Base-by-base conservation (phyloP, 2,888 invertebrate genomes). In the Agonopterix subpropinquella region DNA sequence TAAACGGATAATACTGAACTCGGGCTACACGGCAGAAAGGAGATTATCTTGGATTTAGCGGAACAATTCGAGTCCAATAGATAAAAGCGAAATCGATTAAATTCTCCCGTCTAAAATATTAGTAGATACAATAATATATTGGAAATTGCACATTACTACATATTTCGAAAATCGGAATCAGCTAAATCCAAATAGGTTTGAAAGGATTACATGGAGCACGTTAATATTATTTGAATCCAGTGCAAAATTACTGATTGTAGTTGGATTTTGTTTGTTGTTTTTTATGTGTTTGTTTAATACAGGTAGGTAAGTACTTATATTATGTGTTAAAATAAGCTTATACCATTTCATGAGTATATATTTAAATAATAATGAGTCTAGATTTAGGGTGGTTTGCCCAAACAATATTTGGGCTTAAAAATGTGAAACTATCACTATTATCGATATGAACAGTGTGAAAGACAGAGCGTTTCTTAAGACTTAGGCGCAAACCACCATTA, bases 41-140 rank as follows among this genome's bases (percentile, higher is more conserved):
- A 70, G 73, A 77, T 80, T 78, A 80, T 74, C 78, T 79, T 75
- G 79, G 78, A 69, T 78, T 79, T 78, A 70, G 64, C 62, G 59
- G 67, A 65, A 74, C 73, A 71, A 72, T 74, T 77, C 67, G 64
- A 59, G 57, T 70, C 67, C 70, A 62, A 75, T 73, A 78, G 72
- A 77, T 77, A 77, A 71, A 66, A 68, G 70, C 62, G 58, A 64
- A 73, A 77, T 78, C 69, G 73, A 79, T 74, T 77, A 68, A 77
- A 70, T 67, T 67, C 57, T 61, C 54, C 51, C 48, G 41, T 57
- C 57, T 58, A 55, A 56, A 58, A 61, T 61, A 60, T 62, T 64
- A 42, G 44, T 39, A 45, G 43, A 44, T 51, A 47, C 43, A 45
- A 45, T 44, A 44, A 44, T 28, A 36, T 36, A 45, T 43, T 28